Conservation (phyloP, 2,113 vertebrate genomes). For the Corythoichthys haematopterus region DNA sequence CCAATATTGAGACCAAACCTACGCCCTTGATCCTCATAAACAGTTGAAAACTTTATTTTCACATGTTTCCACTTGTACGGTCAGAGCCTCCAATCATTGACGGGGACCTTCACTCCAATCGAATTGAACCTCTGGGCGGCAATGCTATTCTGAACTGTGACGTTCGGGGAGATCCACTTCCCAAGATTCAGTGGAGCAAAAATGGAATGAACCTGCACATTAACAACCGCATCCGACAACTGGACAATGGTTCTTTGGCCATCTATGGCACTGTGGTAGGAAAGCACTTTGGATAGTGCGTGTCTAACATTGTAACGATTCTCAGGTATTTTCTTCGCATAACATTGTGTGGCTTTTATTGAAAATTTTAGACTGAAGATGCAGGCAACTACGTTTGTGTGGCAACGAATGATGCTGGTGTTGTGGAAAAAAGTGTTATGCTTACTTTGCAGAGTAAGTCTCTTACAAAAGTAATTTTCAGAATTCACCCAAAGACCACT, state of each 20-base stretch:
- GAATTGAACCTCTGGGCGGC: slow-evolving; percentile 85
- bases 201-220: slow-evolving; percentile 78
- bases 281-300: slow-evolving; percentile 7
- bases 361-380: slow-evolving; percentile 81
- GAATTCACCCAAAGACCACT: neutral
- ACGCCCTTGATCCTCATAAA: no score
- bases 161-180: slow-evolving; percentile 88
- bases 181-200: slow-evolving; percentile 90
- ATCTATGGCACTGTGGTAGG: slow-evolving; percentile 91
- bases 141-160: slow-evolving; percentile 90
- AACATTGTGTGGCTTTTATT: slow-evolving; percentile 7
- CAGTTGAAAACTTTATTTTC: neutral
- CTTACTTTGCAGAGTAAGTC: slow-evolving; percentile 87
- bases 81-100: slow-evolving; percentile 93
- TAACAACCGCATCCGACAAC: slow-evolving; percentile 80
- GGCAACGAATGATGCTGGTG: slow-evolving; percentile 88
- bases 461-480: neutral
- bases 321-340: neutral
- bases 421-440: slow-evolving; percentile 81
- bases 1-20: no score
- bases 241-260: slow-evolving; percentile 89
- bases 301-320: neutral
- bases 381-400: slow-evolving; percentile 91
- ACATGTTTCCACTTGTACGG: neutral
- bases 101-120: slow-evolving; percentile 81